phyloP scores from a whole-genome alignment of 1,140 invertebrate genomes.

The Ctenoplectra terminalis region DNA sequence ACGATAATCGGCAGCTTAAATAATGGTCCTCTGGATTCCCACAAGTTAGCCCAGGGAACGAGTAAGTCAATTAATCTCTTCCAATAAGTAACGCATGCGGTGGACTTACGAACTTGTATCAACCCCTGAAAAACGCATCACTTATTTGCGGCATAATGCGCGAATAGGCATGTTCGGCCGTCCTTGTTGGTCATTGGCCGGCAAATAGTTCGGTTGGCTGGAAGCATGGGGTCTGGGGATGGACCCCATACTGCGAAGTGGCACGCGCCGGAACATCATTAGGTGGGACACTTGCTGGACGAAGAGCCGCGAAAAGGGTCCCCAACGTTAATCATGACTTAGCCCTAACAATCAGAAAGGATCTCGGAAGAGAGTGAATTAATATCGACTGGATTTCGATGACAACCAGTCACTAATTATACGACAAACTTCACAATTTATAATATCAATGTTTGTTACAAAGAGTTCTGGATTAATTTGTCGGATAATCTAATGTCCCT shows the following conservation, averaged over 20 bases:
- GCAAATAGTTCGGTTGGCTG: constrained; percentile 70
- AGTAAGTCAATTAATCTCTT: constrained; percentile 80
- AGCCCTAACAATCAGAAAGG: constrained; percentile 35
- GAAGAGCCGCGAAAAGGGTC: constrained; percentile 40
- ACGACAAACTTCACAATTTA: neutral
- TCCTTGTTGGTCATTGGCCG: constrained; percentile 59
- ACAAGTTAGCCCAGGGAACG: constrained; percentile 22
- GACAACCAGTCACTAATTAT: neutral
- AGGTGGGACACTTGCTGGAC: constrained; percentile 80
- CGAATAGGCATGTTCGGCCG: constrained; percentile 35
- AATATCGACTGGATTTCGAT: constrained; percentile 2
- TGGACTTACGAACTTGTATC: constrained; percentile 24
- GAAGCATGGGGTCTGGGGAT: constrained; percentile 51
- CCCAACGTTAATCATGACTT: constrained; percentile 53
- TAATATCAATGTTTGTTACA: too few species aligned
- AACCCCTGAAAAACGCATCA: constrained; percentile 71
- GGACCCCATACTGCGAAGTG: constrained; percentile 75
- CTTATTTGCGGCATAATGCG: constrained; percentile 79
- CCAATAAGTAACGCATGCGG: constrained; percentile 76
- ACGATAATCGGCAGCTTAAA: neutral
- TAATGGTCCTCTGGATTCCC: constrained; percentile 40
- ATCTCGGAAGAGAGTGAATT: constrained; percentile 29
- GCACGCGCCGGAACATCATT: constrained; percentile 82
- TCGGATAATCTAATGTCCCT: neutral
- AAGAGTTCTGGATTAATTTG: too few species aligned